Evolutionary conservation across 2,113 vertebrate genomes (phyloP).

Genomic region (Pituophis catenifer): DNA sequence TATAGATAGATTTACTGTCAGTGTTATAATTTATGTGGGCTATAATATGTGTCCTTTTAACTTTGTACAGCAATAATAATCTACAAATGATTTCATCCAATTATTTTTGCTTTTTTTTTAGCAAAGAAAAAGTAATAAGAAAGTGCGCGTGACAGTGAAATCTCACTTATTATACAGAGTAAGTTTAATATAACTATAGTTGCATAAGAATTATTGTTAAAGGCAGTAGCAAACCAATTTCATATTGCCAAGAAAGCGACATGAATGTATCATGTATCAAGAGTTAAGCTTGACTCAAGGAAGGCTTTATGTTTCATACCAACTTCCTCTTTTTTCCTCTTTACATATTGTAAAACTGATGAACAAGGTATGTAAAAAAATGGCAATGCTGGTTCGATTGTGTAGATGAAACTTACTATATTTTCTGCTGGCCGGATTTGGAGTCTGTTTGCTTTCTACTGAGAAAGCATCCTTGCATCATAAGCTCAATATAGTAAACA

Average conservation of each 20-base stretch:
- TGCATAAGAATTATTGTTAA: neutral
- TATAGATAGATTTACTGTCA: neutral
- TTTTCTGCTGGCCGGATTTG: neutral
- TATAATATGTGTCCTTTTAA: neutral
- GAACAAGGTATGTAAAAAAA: neutral
- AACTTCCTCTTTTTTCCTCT: neutral
- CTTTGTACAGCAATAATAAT: slow-evolving; percentile 18
- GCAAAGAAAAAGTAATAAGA: slow-evolving; percentile 90
- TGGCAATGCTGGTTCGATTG: neutral
- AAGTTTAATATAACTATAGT: slow-evolving; percentile 56
- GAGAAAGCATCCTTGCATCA: neutral
- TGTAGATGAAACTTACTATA: neutral
- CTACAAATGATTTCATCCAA: neutral
- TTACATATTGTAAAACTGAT: neutral
- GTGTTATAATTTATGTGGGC: neutral
- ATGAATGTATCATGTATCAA: neutral
- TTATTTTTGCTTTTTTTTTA: slow-evolving; percentile 58
- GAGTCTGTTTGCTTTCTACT: neutral
- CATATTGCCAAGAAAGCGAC: neutral
- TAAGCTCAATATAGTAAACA: neutral
- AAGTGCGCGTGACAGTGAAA: slow-evolving; percentile 95
- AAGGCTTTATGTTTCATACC: neutral
- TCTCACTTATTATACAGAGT: slow-evolving; percentile 94
- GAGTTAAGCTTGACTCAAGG: neutral
- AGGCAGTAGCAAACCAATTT: neutral